phyloP scores from a whole-genome alignment of 2,113 vertebrate species.

The Notarius lentiginosus region DNA sequence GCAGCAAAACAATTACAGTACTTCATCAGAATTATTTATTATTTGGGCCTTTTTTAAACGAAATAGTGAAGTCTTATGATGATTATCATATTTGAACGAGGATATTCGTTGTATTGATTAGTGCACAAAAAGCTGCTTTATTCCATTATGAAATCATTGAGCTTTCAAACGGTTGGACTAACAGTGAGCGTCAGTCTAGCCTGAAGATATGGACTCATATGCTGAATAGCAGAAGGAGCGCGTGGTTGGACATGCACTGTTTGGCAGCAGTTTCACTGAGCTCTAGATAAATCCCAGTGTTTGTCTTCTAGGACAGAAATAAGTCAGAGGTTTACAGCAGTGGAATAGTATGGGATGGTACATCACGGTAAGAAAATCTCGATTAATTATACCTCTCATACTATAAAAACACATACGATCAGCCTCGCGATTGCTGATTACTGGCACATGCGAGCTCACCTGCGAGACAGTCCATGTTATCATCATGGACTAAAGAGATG shows the following conservation, averaged over 20 bases:
- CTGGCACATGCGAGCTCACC: not conserved
- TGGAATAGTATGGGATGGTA: not conserved
- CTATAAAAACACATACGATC: not conserved
- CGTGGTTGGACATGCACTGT: conserved; percentile 21
- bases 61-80: not conserved
- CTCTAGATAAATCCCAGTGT: conserved; percentile 23
- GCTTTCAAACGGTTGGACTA: not conserved
- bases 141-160: not conserved
- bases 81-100: not conserved
- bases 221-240: conserved; percentile 22
- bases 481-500: conserved; percentile 12
- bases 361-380: not conserved
- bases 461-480: not conserved
- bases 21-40: not conserved
- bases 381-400: conserved; percentile 5
- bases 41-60: not conserved
- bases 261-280: conserved; percentile 7
- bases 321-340: conserved; percentile 15
- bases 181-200: conserved; percentile 9
- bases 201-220: conserved; percentile 8
- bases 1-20: not conserved
- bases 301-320: conserved; percentile 14
- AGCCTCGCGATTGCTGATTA: not conserved
- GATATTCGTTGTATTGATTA: conserved; percentile 6
- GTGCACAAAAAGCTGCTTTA: not conserved